These are phyloP conservation scores for Gymnogyps californianus DNA, from an alignment of 2,113 vertebrate genomes.

Conservation along the genomic window DNA sequence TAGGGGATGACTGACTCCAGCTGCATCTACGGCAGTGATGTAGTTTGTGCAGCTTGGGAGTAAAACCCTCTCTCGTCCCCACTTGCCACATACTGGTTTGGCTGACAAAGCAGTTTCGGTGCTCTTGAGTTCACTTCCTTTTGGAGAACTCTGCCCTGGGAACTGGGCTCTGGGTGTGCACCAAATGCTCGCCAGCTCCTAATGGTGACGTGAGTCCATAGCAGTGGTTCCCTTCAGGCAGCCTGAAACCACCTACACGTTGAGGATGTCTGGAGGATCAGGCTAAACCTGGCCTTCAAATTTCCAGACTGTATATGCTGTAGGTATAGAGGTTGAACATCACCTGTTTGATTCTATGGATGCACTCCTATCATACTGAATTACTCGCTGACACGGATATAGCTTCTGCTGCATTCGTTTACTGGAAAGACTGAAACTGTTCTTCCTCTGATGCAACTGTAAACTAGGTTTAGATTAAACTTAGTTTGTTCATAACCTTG, in stretches of 20 bases:
- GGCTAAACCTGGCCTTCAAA: background rate
- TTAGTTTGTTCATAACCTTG: constrained; percentile 17
- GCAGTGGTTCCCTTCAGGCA: background rate
- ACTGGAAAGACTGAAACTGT: constrained; percentile 3
- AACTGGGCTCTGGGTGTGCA: background rate
- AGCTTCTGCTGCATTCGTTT: background rate
- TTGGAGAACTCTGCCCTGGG: background rate
- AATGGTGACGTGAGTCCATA: too few relatives aligned
- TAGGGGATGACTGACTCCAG: background rate
- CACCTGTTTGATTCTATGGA: background rate
- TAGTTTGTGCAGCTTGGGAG: background rate
- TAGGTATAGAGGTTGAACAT: background rate
- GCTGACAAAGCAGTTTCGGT: background rate
- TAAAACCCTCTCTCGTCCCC: background rate
- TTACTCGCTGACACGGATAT: background rate
- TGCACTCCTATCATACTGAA: background rate
- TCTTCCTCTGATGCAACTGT: constrained; percentile 34
- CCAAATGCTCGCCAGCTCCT: background rate
- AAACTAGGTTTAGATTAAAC: constrained; percentile 58
- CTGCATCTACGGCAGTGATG: background rate
- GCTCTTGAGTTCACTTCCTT: background rate
- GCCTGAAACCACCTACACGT: background rate
- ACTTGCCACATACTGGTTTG: background rate
- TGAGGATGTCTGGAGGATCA: background rate
- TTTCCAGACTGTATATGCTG: background rate